These are phyloP conservation scores for Tachyglossus aculeatus DNA, from an alignment of 2,797 vertebrate genomes.

Conservation along the genomic window DNA sequence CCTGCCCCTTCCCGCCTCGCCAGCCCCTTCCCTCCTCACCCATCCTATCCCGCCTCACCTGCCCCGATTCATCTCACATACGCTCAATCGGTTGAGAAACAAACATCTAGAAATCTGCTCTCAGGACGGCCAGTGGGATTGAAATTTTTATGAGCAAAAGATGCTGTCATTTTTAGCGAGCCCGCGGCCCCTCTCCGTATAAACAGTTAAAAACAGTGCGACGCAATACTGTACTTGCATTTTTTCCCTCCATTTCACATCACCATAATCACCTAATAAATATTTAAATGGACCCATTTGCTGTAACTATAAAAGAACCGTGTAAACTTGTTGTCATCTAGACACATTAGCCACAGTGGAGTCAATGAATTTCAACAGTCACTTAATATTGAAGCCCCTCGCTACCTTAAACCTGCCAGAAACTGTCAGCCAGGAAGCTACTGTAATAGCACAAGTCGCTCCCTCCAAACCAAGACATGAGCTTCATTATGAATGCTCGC, in stretches of 20 bases:
- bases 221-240: slow-evolving; percentile 72
- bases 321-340: slow-evolving; percentile 89
- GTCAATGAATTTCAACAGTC: slow-evolving; percentile 90
- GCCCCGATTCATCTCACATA: slow-evolving; percentile 58
- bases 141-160: slow-evolving; percentile 77
- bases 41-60: no score
- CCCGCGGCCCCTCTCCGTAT: slow-evolving; percentile 66
- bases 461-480: slow-evolving; percentile 77
- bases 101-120: slow-evolving; percentile 76
- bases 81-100: slow-evolving; percentile 67
- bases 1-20: no score
- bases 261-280: slow-evolving; percentile 85
- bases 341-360: slow-evolving; percentile 84
- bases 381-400: slow-evolving; percentile 88
- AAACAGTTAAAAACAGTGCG: slow-evolving; percentile 73
- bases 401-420: slow-evolving; percentile 82
- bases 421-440: slow-evolving; percentile 84
- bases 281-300: slow-evolving; percentile 83
- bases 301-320: slow-evolving; percentile 82
- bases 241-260: slow-evolving; percentile 72
- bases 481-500: slow-evolving; percentile 90
- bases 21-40: no score
- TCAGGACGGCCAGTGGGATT: slow-evolving; percentile 68
- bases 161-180: slow-evolving; percentile 75
- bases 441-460: slow-evolving; percentile 74